Evolutionary conservation across 2,797 vertebrate species (phyloP).

Genomic region (Gymnocypris eckloni): DNA sequence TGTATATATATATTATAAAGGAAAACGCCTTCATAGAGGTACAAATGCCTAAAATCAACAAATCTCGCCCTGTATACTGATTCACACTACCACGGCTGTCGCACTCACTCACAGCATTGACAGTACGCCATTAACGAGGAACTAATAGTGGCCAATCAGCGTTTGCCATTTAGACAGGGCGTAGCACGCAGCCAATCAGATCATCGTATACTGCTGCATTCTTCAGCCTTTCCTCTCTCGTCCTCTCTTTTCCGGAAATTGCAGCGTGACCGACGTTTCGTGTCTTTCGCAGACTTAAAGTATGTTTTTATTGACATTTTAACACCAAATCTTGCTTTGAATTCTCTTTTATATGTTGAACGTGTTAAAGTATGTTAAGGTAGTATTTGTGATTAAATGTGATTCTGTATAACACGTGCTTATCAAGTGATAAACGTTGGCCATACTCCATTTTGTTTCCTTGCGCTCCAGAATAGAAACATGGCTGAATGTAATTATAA

Average conservation of each 20-base stretch:
- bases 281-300: slow-evolving; percentile 89
- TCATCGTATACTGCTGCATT: background rate
- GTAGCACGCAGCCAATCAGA: slow-evolving; percentile 66
- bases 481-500: background rate
- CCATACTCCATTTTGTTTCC: slow-evolving; percentile 39
- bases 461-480: background rate
- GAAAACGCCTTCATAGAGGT: too few relatives aligned
- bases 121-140: background rate
- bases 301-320: slow-evolving; percentile 67
- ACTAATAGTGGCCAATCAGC: slow-evolving; percentile 48
- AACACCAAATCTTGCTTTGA: background rate
- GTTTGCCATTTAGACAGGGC: background rate
- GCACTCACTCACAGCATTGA: background rate
- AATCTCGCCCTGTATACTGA: too few relatives aligned
- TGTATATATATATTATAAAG: background rate
- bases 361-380: background rate
- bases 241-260: slow-evolving; percentile 69
- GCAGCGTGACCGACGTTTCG: slow-evolving; percentile 86
- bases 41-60: background rate
- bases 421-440: background rate
- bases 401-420: background rate
- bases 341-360: background rate
- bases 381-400: background rate
- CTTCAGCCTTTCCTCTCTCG: slow-evolving; percentile 22
- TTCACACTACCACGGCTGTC: background rate